These are phyloP conservation scores for Baccha elongata DNA, from an alignment of 2,888 invertebrate genomes.

Conservation along the genomic window DNA sequence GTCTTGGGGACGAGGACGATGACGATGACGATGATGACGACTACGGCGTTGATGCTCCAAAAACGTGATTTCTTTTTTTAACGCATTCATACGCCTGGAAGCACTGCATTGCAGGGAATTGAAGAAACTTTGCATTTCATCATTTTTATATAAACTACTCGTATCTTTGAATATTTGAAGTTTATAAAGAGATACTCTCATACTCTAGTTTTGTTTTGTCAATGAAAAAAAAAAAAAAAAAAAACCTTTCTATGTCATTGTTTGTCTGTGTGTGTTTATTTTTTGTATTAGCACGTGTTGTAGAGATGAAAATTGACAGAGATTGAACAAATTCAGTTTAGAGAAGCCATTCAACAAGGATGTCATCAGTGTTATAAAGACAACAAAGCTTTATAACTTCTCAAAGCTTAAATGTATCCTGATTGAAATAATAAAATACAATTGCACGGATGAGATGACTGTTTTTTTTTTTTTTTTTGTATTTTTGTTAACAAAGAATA, in stretches of 20 bases:
- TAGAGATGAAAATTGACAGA: slow-evolving; percentile 8
- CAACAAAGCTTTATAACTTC: neutral
- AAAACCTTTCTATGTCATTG: neutral
- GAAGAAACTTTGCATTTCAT: slow-evolving; percentile 44
- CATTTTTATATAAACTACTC: slow-evolving; percentile 9
- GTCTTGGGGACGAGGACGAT: slow-evolving; percentile 8
- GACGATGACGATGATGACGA: neutral
- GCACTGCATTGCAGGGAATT: slow-evolving; percentile 61
- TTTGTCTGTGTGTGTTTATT: neutral
- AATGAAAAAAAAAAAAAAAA: slow-evolving; percentile 2
- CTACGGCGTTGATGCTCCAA: neutral
- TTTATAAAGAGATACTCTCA: neutral
- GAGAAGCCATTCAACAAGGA: slow-evolving; percentile 8
- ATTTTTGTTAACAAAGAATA: slow-evolving; percentile 12
- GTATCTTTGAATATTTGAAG: slow-evolving; percentile 48
- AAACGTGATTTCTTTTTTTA: slow-evolving; percentile 47
- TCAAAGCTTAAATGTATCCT: slow-evolving; percentile 22
- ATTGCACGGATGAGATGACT: slow-evolving; percentile 53
- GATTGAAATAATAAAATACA: slow-evolving; percentile 51
- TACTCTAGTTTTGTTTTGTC: neutral
- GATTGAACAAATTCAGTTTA: neutral
- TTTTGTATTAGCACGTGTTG: neutral
- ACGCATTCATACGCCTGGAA: slow-evolving; percentile 38
- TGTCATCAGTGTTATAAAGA: slow-evolving; percentile 25
- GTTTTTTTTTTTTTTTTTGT: slow-evolving; percentile 29